phyloP scores from a whole-genome alignment of 2,797 vertebrate species.

The Balearica regulorum region DNA sequence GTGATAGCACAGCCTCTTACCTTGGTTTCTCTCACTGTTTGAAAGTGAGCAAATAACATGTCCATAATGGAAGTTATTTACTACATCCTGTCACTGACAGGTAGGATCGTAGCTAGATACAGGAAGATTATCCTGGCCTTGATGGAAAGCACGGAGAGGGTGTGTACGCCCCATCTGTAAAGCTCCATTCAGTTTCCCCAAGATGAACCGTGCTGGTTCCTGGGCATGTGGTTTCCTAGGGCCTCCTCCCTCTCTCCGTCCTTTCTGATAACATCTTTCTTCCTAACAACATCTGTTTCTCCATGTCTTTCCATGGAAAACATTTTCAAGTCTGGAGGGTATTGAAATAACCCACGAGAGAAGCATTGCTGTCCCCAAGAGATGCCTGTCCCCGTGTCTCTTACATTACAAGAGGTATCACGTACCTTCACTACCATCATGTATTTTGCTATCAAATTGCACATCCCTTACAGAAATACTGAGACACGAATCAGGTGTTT shows the following conservation, averaged over 20 bases:
- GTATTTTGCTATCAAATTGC: neutral
- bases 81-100: neutral
- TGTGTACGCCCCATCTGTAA: neutral
- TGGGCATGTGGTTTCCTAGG: neutral
- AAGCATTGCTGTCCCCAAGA: neutral
- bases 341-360: neutral
- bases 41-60: neutral
- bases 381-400: neutral
- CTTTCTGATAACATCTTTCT: neutral
- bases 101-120: neutral
- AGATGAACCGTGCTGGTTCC: neutral
- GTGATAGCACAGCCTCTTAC: neutral
- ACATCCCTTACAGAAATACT: neutral
- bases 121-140: neutral
- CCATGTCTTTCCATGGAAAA: neutral
- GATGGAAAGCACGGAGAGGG: neutral
- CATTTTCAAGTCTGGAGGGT: neutral
- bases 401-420: neutral
- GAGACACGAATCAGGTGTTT: neutral
- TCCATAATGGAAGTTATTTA: neutral
- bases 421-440: fast-evolving
- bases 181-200: neutral
- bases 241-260: neutral
- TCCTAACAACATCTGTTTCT: neutral
- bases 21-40: neutral